These are phyloP conservation scores for Anastatus disparis DNA, from an alignment of 1,140 invertebrate species.

Conservation along the genomic window DNA sequence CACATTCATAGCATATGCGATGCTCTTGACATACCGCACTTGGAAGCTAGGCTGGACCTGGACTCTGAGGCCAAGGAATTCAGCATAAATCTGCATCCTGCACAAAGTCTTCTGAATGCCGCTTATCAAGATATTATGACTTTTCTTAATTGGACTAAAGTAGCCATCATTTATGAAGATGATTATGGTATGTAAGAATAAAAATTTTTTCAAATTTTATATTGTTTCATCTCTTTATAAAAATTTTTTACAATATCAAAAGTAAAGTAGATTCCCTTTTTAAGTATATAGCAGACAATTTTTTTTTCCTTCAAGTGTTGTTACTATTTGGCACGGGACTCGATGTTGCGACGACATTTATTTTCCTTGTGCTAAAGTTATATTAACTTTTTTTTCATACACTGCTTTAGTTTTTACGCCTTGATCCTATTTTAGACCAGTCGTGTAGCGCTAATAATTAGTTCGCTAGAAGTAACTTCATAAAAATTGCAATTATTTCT, in stretches of 20 bases:
- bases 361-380: neutral
- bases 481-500: too few species aligned
- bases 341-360: neutral
- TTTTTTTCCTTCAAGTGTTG: neutral
- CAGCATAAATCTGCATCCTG: slow-evolving; percentile 78
- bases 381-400: slow-evolving; percentile 17
- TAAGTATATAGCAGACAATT: neutral
- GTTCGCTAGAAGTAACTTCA: too few species aligned
- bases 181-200: slow-evolving; percentile 79
- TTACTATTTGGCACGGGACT: slow-evolving; percentile 21
- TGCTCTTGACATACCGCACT: slow-evolving; percentile 77
- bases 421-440: too few species aligned
- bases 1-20: slow-evolving; percentile 79
- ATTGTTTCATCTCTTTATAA: too few species aligned
- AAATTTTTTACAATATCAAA: too few species aligned
- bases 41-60: slow-evolving; percentile 73
- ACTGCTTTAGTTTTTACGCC: too few species aligned
- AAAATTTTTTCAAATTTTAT: too few species aligned
- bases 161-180: slow-evolving; percentile 80
- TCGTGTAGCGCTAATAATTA: too few species aligned
- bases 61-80: slow-evolving; percentile 69
- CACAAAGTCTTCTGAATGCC: slow-evolving; percentile 72
- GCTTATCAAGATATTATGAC: slow-evolving; percentile 76
- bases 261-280: neutral
- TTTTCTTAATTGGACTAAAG: slow-evolving; percentile 78